phyloP scores from a whole-genome alignment of 23 tunicate genomes.

The Botrylloides violaceus region DNA sequence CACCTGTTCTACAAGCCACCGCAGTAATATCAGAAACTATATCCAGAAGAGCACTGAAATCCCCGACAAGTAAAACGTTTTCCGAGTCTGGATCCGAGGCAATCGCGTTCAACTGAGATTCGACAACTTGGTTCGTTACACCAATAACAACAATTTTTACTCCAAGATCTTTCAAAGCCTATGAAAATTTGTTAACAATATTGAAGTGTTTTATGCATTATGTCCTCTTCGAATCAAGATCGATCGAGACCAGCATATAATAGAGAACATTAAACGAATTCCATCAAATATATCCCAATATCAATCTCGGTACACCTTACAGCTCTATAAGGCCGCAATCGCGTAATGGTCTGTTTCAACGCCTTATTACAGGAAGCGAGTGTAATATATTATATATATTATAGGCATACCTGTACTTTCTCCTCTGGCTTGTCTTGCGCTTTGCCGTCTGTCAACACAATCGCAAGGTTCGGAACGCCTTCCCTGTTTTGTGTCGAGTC shows the following conservation, averaged over 20 bases:
- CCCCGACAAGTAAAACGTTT: conserved; percentile 58
- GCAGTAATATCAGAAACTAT: conserved; percentile 43
- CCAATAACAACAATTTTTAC: conserved; percentile 61
- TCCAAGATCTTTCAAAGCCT: conserved; percentile 47
- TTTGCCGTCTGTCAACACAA: conserved; percentile 85
- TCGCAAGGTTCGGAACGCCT: conserved; percentile 49
- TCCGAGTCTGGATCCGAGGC: conserved; percentile 59
- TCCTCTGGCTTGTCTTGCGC: conserved; percentile 73
- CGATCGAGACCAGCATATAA: no score
- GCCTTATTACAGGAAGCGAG: no score
- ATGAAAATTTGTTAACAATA: no score
- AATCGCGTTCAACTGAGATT: conserved; percentile 63
- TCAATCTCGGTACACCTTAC: no score
- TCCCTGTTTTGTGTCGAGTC: conserved; percentile 39
- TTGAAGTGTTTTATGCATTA: no score
- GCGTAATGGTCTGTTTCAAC: background rate
- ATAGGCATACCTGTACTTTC: conserved; percentile 37
- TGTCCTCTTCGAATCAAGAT: no score
- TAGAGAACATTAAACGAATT: no score
- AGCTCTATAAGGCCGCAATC: background rate
- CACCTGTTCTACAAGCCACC: conserved; percentile 72
- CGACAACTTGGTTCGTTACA: conserved; percentile 38
- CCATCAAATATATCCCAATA: no score
- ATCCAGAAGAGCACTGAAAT: conserved; percentile 33
- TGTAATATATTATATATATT: background rate